These are phyloP conservation scores for Drosophila kepulauana DNA, from an alignment of 1,140 invertebrate genomes.

Conservation along the genomic window DNA sequence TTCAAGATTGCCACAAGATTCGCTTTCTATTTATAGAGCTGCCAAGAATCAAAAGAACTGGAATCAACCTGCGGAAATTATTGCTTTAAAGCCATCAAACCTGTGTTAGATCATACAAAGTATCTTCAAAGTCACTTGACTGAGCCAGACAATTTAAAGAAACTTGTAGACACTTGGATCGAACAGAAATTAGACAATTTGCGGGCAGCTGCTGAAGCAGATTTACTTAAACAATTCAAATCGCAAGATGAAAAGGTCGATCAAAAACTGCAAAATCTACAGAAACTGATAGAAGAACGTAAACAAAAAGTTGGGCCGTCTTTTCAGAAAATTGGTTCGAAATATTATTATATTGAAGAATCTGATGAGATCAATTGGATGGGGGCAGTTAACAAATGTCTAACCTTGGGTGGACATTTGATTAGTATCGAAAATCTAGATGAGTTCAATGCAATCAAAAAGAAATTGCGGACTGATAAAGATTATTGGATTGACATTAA, in stretches of 20 bases:
- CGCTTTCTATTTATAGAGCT: neutral
- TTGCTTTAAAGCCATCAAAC: neutral
- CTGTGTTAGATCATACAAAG: neutral
- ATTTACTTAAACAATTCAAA: too few species aligned
- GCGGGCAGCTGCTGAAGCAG: neutral
- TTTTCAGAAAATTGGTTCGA: neutral
- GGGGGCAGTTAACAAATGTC: neutral
- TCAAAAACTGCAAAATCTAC: too few species aligned
- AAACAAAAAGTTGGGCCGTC: neutral
- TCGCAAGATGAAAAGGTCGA: too few species aligned
- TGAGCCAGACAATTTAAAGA: neutral
- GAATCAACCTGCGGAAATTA: conserved; percentile 7
- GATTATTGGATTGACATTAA: conserved; percentile 33
- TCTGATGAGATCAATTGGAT: neutral
- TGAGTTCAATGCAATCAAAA: conserved; percentile 6
- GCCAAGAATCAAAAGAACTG: neutral
- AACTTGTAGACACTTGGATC: neutral
- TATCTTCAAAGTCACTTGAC: neutral
- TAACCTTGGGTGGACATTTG: neutral
- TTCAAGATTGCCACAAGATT: too few species aligned
- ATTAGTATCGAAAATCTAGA: neutral
- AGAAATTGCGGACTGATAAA: neutral
- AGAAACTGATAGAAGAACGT: too few species aligned
- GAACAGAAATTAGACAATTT: neutral
- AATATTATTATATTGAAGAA: conserved; percentile 16